Conservation (phyloP, 2,797 vertebrate genomes). For the Sebastiscus tertius region DNA sequence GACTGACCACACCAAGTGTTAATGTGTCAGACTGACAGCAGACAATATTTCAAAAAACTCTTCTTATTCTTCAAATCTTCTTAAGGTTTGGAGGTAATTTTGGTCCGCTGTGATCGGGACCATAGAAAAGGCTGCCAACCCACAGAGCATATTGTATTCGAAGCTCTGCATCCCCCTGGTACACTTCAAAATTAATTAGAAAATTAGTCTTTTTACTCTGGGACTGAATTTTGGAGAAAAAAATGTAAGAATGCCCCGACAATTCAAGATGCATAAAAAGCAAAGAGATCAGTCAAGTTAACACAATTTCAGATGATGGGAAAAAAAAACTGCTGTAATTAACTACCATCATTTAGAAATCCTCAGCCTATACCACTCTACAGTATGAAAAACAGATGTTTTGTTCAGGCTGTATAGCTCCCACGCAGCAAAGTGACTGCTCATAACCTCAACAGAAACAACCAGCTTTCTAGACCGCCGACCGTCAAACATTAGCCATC, state of each 20-base stretch:
- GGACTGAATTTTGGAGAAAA: background rate
- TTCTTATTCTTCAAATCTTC: background rate
- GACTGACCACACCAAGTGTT: background rate
- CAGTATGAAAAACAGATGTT: background rate
- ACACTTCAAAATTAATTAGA: constrained; percentile 32
- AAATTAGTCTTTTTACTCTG: constrained; percentile 5
- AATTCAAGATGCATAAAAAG: background rate
- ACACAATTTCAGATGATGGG: background rate
- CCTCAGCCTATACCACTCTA: background rate
- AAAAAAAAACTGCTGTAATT: background rate
- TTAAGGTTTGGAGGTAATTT: constrained; percentile 16
- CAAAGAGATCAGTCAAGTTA: background rate
- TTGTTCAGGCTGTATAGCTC: background rate
- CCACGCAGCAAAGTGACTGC: background rate
- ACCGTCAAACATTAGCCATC: too few species aligned
- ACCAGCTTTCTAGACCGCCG: background rate
- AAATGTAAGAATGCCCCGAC: background rate
- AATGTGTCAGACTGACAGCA: background rate
- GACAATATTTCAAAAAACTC: background rate
- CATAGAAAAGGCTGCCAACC: constrained; percentile 4
- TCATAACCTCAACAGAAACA: background rate
- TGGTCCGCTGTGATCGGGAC: background rate
- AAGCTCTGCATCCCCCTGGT: background rate
- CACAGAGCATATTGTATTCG: background rate
- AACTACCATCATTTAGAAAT: background rate